These are phyloP conservation scores for Drosophila formosana DNA, from an alignment of 2,888 invertebrate genomes.

Conservation along the genomic window DNA sequence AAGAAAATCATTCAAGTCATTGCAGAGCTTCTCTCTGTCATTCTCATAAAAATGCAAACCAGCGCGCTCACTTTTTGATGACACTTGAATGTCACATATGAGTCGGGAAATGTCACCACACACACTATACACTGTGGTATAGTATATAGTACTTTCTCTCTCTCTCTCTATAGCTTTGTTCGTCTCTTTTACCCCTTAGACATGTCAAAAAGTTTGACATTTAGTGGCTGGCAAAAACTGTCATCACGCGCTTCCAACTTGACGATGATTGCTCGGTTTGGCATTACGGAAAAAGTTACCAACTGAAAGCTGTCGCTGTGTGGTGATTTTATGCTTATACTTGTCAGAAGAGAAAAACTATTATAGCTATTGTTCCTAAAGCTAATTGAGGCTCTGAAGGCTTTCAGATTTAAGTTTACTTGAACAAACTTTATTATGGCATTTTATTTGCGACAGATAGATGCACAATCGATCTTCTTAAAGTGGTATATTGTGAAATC, in stretches of 20 bases:
- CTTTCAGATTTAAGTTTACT: too few relatives aligned
- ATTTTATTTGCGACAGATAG: neutral
- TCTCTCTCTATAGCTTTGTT: neutral
- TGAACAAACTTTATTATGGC: neutral
- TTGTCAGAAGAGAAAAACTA: constrained; percentile 14
- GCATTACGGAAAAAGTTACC: constrained; percentile 49
- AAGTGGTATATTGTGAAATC: neutral
- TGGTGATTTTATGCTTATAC: constrained; percentile 17
- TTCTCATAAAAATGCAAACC: constrained; percentile 78
- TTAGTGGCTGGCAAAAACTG: constrained; percentile 81
- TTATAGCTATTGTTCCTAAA: constrained; percentile 9
- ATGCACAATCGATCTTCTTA: neutral
- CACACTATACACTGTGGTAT: constrained; percentile 7
- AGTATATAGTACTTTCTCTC: constrained; percentile 7
- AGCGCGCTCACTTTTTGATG: constrained; percentile 69
- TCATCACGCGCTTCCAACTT: constrained; percentile 68
- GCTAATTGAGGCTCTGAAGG: constrained; percentile 13
- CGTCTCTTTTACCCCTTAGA: constrained; percentile 37
- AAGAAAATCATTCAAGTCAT: constrained; percentile 69
- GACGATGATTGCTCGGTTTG: constrained; percentile 78
- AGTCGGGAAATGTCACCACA: constrained; percentile 52
- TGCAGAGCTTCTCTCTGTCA: constrained; percentile 65
- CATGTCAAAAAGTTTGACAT: constrained; percentile 78
- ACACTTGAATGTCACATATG: constrained; percentile 80
- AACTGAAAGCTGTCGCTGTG: constrained; percentile 13